Evolutionary conservation across 2,888 invertebrate genomes (phyloP).

Genomic region (Eilema depressum): DNA sequence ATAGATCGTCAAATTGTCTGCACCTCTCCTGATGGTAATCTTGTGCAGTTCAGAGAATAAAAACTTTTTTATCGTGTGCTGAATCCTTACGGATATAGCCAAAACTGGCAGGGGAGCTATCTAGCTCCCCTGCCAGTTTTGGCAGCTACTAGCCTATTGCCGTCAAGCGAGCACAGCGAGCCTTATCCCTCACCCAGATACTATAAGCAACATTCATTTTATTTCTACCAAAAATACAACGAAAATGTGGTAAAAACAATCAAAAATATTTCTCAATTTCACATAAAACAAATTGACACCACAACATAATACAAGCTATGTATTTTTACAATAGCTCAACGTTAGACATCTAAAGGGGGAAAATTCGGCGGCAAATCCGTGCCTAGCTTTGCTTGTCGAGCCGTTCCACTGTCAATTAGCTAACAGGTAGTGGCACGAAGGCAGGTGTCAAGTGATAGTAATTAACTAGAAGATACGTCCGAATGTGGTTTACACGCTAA

Average conservation of each 20-base stretch:
- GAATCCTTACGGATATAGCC: too few species aligned
- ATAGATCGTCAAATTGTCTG: too few species aligned
- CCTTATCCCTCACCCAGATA: too few species aligned
- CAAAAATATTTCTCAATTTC: not conserved
- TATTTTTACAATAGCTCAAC: slow-evolving; percentile 40
- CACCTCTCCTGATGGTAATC: not conserved
- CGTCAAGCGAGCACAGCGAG: too few species aligned
- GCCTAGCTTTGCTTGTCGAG: slow-evolving; percentile 67
- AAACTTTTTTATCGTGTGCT: too few species aligned
- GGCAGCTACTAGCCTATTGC: too few species aligned
- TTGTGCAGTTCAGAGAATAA: not conserved
- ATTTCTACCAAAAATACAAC: not conserved
- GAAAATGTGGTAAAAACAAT: not conserved
- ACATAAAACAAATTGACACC: not conserved
- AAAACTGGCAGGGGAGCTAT: too few species aligned
- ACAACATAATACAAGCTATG: slow-evolving; percentile 13
- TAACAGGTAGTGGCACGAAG: slow-evolving; percentile 72
- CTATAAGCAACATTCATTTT: too few species aligned
- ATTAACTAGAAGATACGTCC: slow-evolving; percentile 71
- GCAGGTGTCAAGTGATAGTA: slow-evolving; percentile 80
- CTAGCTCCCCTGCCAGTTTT: too few species aligned
- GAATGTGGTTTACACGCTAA: slow-evolving; percentile 24
- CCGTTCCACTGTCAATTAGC: slow-evolving; percentile 80
- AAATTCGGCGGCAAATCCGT: slow-evolving; percentile 70
- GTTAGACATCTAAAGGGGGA: slow-evolving; percentile 48